Evolutionary conservation across 2,113 vertebrate genomes (phyloP).

Genomic region (Isichthys henryi): DNA sequence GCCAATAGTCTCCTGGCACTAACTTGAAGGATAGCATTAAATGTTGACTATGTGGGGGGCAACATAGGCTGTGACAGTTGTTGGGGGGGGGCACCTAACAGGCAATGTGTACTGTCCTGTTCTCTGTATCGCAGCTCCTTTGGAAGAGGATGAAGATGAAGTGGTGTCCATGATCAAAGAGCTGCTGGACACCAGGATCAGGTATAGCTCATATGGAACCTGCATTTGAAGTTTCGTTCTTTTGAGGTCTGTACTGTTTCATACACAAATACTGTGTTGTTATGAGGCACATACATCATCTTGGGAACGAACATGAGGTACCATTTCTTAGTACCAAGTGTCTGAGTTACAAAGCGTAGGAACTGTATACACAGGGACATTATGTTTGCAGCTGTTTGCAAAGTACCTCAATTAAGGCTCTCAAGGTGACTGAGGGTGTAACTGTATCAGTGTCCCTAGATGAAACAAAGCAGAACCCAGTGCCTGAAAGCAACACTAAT

Average conservation of each 20-base stretch:
- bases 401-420: neutral
- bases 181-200: constrained; percentile 66
- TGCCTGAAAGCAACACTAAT: neutral
- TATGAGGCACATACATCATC: neutral
- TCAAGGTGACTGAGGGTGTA: neutral
- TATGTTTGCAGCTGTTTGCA: neutral
- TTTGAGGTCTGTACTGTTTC: neutral
- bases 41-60: neutral
- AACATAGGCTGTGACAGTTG: neutral
- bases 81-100: neutral
- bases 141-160: constrained; percentile 68
- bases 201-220: constrained; percentile 39
- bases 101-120: neutral
- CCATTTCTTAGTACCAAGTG: neutral
- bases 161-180: constrained; percentile 70
- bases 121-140: constrained; percentile 42
- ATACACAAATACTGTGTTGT: neutral
- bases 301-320: neutral
- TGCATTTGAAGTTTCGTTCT: neutral
- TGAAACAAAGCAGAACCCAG: neutral
- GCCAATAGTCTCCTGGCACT: neutral
- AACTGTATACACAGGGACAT: neutral
- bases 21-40: neutral
- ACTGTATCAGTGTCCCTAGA: neutral
- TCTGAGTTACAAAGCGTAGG: neutral